These are phyloP conservation scores for Serranus cabrilla DNA, from an alignment of 2,797 vertebrate species.

Conservation along the genomic window DNA sequence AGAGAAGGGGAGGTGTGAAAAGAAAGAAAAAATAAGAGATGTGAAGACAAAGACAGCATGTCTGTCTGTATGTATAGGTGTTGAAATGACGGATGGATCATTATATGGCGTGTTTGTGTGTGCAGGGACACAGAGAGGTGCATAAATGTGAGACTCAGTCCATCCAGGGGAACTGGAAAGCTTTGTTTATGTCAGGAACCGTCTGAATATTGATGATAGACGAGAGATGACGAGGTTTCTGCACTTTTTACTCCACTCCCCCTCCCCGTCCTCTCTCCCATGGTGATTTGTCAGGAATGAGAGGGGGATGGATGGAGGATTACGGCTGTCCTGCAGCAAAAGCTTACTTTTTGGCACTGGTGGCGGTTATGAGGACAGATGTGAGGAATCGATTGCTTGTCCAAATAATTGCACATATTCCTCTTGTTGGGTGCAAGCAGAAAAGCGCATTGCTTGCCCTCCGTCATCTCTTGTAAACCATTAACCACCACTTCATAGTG, in stretches of 20 bases:
- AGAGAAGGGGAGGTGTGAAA: background rate
- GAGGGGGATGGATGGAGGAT: slow-evolving; percentile 36
- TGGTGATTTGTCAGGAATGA: slow-evolving; percentile 50
- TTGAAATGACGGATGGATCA: slow-evolving; percentile 16
- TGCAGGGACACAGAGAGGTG: background rate
- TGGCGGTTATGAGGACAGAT: slow-evolving; percentile 1
- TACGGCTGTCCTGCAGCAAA: slow-evolving; percentile 20
- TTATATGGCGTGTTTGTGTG: slow-evolving; percentile 1
- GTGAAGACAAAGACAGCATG: background rate
- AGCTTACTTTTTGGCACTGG: slow-evolving; percentile 19
- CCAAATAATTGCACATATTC: slow-evolving; percentile 34
- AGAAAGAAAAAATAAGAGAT: background rate
- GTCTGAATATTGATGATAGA: slow-evolving; percentile 34
- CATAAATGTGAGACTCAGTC: slow-evolving; percentile 3
- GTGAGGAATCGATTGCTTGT: slow-evolving; percentile 13
- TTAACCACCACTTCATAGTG: background rate
- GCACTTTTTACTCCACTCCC: slow-evolving; percentile 24
- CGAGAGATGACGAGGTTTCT: slow-evolving; percentile 35
- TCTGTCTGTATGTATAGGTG: slow-evolving; percentile 5
- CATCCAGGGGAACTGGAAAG: slow-evolving; percentile 22
- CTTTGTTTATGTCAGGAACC: slow-evolving; percentile 42
- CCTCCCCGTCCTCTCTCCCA: background rate
- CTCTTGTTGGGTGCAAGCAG: slow-evolving; percentile 6
- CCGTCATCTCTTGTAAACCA: slow-evolving; percentile 2
- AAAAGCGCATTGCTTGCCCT: background rate